Conservation (phyloP, 2,888 invertebrate species). For the Phoenoteleia sp. region DNA sequence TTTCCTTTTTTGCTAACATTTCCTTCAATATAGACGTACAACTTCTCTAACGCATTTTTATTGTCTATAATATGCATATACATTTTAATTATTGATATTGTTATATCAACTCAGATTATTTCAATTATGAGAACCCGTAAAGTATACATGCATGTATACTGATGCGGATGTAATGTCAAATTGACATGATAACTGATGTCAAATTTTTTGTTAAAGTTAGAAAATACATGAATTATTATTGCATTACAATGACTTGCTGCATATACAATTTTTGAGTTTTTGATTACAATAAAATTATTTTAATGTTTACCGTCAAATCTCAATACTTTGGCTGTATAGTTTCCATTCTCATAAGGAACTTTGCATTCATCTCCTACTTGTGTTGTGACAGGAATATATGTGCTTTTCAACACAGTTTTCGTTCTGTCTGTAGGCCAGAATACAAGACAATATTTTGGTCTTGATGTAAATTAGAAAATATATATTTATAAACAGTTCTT, state of each 20-base stretch:
- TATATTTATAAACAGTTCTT: too few species aligned
- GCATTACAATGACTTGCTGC: too few species aligned
- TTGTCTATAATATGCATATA: too few species aligned
- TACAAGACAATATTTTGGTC: constrained; percentile 7
- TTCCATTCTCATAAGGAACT: not conserved
- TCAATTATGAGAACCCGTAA: too few species aligned
- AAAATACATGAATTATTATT: too few species aligned
- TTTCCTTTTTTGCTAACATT: not conserved
- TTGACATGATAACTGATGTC: too few species aligned
- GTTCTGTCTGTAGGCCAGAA: not conserved
- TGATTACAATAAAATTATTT: not conserved
- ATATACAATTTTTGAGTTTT: too few species aligned
- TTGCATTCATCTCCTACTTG: not conserved
- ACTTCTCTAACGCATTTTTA: not conserved
- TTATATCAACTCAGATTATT: too few species aligned
- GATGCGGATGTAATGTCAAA: too few species aligned
- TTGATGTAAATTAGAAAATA: not conserved
- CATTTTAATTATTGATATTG: too few species aligned
- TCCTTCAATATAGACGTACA: not conserved
- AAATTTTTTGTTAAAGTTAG: too few species aligned
- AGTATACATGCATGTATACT: too few species aligned
- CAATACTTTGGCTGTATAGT: not conserved
- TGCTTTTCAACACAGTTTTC: not conserved
- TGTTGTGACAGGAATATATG: not conserved
- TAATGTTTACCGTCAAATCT: not conserved